phyloP scores from a whole-genome alignment of 2,888 invertebrate genomes.

The Drosophila birchii region DNA sequence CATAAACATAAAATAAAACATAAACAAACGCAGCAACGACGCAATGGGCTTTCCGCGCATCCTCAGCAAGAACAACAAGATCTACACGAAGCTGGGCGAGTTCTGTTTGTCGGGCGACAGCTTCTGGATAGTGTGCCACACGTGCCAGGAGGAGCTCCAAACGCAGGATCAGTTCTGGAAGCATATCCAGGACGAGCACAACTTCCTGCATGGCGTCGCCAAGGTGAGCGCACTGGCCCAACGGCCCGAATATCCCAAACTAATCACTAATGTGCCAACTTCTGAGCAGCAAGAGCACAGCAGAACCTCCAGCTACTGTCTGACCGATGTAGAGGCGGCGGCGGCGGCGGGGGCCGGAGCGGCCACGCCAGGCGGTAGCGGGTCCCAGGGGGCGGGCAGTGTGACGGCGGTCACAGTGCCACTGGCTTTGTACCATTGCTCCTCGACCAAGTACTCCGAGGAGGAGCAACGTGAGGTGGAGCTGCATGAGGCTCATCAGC shows the following conservation, averaged over 20 bases:
- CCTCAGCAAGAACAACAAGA: constrained; percentile 82
- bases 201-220: constrained; percentile 79
- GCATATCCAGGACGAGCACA: constrained; percentile 82
- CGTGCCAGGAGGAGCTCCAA: constrained; percentile 81
- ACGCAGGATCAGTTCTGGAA: constrained; percentile 83
- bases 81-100: constrained; percentile 82
- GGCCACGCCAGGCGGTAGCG: constrained; percentile 39
- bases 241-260: not conserved
- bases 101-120: constrained; percentile 82
- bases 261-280: not conserved
- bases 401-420: constrained; percentile 63
- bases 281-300: constrained; percentile 64
- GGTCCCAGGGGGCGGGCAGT: constrained; percentile 39
- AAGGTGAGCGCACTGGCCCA: constrained; percentile 66
- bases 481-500: constrained; percentile 54
- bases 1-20: constrained; percentile 32
- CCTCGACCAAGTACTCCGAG: constrained; percentile 71
- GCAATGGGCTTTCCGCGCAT: constrained; percentile 83
- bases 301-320: constrained; percentile 74
- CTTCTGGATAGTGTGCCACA: constrained; percentile 82
- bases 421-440: constrained; percentile 69
- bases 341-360: constrained; percentile 53
- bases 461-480: constrained; percentile 75
- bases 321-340: constrained; percentile 75
- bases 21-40: constrained; percentile 49